These are phyloP conservation scores for Zosterops hypoxanthus DNA, from an alignment of 2,113 vertebrate genomes.

Conservation along the genomic window DNA sequence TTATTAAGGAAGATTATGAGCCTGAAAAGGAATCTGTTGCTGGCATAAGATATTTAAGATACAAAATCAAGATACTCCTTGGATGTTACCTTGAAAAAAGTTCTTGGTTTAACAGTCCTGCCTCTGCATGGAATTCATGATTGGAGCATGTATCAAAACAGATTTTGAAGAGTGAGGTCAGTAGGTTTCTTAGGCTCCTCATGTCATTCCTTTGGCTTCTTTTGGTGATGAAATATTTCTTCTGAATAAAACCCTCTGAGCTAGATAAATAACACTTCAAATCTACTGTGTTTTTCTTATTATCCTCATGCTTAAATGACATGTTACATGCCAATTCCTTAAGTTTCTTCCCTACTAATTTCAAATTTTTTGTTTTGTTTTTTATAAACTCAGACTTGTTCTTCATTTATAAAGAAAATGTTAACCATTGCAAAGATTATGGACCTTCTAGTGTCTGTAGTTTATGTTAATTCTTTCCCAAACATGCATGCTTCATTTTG, in stretches of 20 bases:
- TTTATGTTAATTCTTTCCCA: slow-evolving; percentile 60
- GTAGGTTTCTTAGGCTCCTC: background rate
- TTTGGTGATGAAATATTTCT: background rate
- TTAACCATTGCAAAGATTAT: slow-evolving; percentile 81
- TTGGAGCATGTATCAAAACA: background rate
- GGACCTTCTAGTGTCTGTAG: slow-evolving; percentile 64
- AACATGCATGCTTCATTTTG: slow-evolving; percentile 73
- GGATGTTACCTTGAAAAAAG: background rate
- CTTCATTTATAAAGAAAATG: slow-evolving; percentile 51
- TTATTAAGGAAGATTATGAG: background rate
- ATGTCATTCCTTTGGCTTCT: background rate
- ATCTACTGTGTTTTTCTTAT: slow-evolving; percentile 23
- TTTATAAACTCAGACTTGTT: slow-evolving; percentile 14
- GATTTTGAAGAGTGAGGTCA: background rate
- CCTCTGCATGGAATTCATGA: background rate
- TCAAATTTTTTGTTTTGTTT: slow-evolving; percentile 23
- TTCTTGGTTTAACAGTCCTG: background rate
- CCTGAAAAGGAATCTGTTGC: background rate
- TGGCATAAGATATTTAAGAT: background rate
- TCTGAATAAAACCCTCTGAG: slow-evolving; percentile 34
- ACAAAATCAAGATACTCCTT: background rate
- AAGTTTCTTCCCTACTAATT: slow-evolving; percentile 5
- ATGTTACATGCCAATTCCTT: slow-evolving; percentile 73
- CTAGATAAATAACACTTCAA: background rate
- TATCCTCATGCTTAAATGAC: slow-evolving; percentile 88